These are phyloP conservation scores for Porphyrio hochstetteri DNA, from an alignment of 2,113 vertebrate genomes.

Conservation along the genomic window DNA sequence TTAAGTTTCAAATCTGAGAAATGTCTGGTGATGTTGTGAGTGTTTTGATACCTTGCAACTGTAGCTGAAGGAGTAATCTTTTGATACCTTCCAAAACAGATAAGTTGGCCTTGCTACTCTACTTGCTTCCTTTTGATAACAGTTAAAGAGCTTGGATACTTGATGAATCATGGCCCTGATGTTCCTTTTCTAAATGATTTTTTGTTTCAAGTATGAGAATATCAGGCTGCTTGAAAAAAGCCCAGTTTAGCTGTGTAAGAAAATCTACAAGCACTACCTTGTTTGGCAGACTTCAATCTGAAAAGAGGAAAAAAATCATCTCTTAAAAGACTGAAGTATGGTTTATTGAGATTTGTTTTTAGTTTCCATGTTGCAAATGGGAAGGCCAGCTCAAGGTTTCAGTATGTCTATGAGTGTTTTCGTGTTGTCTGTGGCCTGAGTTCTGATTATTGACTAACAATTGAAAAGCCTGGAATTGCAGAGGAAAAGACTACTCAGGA, in stretches of 20 bases:
- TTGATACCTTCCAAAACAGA: background rate
- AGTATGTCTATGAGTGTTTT: background rate
- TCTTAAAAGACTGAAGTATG: background rate
- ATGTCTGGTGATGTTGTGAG: background rate
- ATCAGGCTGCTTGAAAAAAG: constrained; percentile 18
- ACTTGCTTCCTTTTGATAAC: constrained; percentile 10
- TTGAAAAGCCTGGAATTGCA: background rate
- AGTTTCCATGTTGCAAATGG: background rate
- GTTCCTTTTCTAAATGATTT: constrained; percentile 7
- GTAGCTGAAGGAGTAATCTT: background rate
- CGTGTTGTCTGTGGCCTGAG: background rate
- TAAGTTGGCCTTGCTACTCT: background rate
- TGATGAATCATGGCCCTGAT: background rate
- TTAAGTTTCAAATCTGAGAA: background rate
- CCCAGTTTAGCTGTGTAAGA: background rate
- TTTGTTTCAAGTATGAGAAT: constrained; percentile 16
- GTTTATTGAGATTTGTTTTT: background rate
- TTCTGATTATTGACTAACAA: background rate
- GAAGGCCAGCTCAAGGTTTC: background rate
- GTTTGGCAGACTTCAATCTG: background rate
- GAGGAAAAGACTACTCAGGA: background rate
- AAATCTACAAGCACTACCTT: background rate
- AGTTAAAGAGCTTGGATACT: background rate
- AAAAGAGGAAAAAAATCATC: background rate
- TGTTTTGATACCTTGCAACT: background rate